phyloP scores from a whole-genome alignment of 2,888 invertebrate genomes.

The Lissocephala sabroskyi region DNA sequence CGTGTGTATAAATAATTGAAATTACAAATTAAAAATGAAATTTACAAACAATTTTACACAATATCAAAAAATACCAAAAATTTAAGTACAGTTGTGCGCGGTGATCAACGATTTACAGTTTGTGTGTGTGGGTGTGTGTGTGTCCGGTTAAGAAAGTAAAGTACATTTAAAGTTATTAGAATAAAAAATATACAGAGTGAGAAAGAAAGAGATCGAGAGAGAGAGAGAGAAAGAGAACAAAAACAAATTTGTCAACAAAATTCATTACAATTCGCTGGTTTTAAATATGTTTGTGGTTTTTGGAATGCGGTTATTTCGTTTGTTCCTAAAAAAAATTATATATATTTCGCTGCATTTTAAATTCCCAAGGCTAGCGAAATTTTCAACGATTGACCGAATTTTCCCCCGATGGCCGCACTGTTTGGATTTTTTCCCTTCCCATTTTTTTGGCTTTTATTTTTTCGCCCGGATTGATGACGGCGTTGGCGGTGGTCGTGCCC shows the following conservation, averaged over 20 bases:
- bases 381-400: background rate
- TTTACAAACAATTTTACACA: no score
- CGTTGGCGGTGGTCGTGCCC: no score
- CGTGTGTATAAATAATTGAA: no score
- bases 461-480: no score
- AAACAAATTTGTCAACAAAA: slow-evolving; percentile 38
- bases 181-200: slow-evolving; percentile 11
- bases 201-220: slow-evolving; percentile 19
- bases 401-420: no score
- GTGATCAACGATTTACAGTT: slow-evolving; percentile 2
- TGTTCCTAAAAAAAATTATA: slow-evolving; percentile 5
- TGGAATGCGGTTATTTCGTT: no score
- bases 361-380: no score
- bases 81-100: slow-evolving; percentile 4
- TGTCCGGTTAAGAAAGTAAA: background rate
- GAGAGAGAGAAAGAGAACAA: slow-evolving; percentile 34
- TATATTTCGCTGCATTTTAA: no score
- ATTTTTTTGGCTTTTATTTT: slow-evolving; percentile 4
- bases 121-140: slow-evolving; percentile 14
- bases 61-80: no score
- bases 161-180: slow-evolving; percentile 11
- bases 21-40: no score
- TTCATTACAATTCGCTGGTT: slow-evolving; percentile 10
- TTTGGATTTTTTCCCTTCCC: no score
- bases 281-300: slow-evolving; percentile 3